Conservation (phyloP, 2,797 vertebrate genomes). For the Pseudopleuronectes americanus region DNA sequence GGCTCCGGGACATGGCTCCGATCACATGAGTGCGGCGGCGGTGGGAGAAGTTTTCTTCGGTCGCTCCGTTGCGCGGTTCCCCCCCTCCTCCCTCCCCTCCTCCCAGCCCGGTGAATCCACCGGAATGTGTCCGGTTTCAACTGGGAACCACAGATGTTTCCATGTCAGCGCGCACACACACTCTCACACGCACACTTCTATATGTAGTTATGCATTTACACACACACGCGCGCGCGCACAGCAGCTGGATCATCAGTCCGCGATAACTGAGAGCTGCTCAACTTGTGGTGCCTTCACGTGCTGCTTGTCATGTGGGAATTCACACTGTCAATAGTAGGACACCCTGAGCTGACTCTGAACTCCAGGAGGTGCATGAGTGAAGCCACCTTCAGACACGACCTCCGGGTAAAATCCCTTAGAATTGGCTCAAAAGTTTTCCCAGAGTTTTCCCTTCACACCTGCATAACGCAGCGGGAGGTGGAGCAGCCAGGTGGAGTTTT, state of each 20-base stretch:
- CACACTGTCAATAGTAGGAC: not conserved
- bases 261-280: slow-evolving; percentile 68
- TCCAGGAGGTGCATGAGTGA: no score
- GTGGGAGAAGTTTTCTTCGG: slow-evolving; percentile 60
- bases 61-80: slow-evolving; percentile 11
- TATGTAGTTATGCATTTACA: not conserved
- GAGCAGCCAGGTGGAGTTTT: no score
- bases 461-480: no score
- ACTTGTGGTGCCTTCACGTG: slow-evolving; percentile 67
- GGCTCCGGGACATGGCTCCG: slow-evolving; percentile 94
- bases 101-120: slow-evolving; percentile 6
- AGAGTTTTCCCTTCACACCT: no score
- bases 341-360: no score
- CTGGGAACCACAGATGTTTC: slow-evolving; percentile 57
- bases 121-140: slow-evolving; percentile 51
- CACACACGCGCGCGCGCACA: slow-evolving; percentile 35
- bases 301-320: not conserved
- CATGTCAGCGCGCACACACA: slow-evolving; percentile 67
- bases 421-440: no score
- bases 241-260: slow-evolving; percentile 79
- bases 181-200: slow-evolving; percentile 16
- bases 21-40: slow-evolving; percentile 43
- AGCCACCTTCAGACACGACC: no score
- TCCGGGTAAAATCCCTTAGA: no score
- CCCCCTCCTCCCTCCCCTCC: not conserved